phyloP scores from a whole-genome alignment of 2,888 invertebrate genomes.

The Pristionchus japonicus region DNA sequence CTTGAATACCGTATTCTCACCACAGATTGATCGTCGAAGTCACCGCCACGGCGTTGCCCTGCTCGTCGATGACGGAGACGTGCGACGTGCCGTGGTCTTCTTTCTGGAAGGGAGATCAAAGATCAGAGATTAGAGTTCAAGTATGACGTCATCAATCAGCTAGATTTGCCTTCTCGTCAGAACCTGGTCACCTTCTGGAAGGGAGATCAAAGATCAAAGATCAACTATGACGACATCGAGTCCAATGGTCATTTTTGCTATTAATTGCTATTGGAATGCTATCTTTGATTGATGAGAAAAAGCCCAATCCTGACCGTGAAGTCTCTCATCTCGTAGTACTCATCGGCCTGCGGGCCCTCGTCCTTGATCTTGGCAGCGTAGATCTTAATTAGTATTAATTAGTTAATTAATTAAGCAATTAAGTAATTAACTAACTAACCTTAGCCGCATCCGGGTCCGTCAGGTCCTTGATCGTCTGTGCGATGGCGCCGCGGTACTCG shows the following conservation, averaged over 20 bases:
- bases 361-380: slow-evolving; percentile 55
- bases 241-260: too few species aligned
- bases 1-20: neutral
- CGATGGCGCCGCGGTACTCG: neutral
- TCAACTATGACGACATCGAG: too few species aligned
- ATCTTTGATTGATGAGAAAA: too few species aligned
- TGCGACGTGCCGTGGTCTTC: slow-evolving; percentile 40
- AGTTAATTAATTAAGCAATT: neutral
- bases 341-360: neutral
- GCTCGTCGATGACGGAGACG: slow-evolving; percentile 29
- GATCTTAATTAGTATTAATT: neutral
- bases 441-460: neutral
- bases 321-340: neutral
- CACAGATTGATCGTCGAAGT: slow-evolving; percentile 39
- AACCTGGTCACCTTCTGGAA: too few species aligned
- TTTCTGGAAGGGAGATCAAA: neutral
- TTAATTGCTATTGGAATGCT: too few species aligned
- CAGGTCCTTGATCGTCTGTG: neutral
- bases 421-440: neutral
- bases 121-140: neutral
- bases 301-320: neutral
- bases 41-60: slow-evolving; percentile 32
- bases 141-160: neutral
- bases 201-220: too few species aligned
- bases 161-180: neutral